phyloP scores from a whole-genome alignment of 2,888 invertebrate species.

The Drosophila ustulata region DNA sequence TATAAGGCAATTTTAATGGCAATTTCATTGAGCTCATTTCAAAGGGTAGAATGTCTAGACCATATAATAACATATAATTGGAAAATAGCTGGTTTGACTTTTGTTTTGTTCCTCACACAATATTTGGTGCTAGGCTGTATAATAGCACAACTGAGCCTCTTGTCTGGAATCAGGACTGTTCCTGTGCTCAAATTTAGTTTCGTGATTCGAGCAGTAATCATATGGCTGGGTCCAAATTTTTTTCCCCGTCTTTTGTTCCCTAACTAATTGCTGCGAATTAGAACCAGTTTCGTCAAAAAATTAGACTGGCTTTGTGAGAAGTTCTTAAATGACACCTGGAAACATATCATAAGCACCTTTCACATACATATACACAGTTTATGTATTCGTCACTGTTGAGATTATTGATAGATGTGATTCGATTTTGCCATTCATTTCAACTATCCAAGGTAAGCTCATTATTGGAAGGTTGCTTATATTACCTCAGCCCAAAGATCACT shows the following conservation, averaged over 20 bases:
- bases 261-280: slow-evolving; percentile 31
- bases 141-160: slow-evolving; percentile 19
- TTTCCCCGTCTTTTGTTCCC: slow-evolving; percentile 13
- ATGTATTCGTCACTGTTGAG: neutral
- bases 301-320: slow-evolving; percentile 11
- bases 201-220: slow-evolving; percentile 5
- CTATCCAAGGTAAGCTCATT: slow-evolving; percentile 30
- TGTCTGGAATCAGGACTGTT: slow-evolving; percentile 5
- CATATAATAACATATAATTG: slow-evolving; percentile 43
- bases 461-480: neutral
- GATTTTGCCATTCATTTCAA: slow-evolving; percentile 18
- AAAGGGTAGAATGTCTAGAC: slow-evolving; percentile 12
- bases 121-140: slow-evolving; percentile 26
- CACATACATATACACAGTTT: slow-evolving; percentile 5
- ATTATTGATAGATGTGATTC: slow-evolving; percentile 11
- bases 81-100: slow-evolving; percentile 25
- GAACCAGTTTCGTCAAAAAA: slow-evolving; percentile 32
- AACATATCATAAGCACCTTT: slow-evolving; percentile 2
- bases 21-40: neutral
- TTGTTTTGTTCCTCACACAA: slow-evolving; percentile 20
- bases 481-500: neutral
- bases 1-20: neutral
- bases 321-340: slow-evolving; percentile 13
- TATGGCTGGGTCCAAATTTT: slow-evolving; percentile 17
- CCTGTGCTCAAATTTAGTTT: slow-evolving; percentile 8